Conservation (phyloP, 2,113 vertebrate species). For the Antigone vipio region DNA sequence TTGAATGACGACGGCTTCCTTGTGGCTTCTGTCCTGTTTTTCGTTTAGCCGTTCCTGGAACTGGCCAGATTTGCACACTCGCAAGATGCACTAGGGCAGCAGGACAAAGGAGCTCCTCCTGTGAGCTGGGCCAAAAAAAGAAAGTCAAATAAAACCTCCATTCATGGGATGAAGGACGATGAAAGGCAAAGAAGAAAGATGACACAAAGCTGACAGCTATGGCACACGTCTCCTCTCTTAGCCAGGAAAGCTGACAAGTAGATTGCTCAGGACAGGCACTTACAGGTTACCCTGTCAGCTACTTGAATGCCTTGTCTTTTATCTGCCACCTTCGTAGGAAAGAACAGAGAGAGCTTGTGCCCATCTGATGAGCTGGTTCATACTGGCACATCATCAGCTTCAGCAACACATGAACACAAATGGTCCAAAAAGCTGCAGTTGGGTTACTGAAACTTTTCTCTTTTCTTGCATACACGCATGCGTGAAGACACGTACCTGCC, state of each 20-base stretch:
- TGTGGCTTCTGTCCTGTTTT: neutral
- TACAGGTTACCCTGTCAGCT: constrained; percentile 72
- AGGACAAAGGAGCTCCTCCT: constrained; percentile 35
- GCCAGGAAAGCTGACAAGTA: constrained; percentile 79
- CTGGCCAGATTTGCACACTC: neutral
- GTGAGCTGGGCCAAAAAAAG: constrained; percentile 50
- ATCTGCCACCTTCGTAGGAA: constrained; percentile 71
- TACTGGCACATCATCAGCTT: constrained; percentile 62
- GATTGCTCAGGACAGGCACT: constrained; percentile 77
- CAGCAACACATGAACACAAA: neutral
- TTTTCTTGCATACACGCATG: neutral
- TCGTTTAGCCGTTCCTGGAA: neutral
- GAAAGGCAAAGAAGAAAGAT: constrained; percentile 82
- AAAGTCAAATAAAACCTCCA: constrained; percentile 69
- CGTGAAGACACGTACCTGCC: neutral
- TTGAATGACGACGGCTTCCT: neutral
- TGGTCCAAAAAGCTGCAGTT: neutral
- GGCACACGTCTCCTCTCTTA: constrained; percentile 75
- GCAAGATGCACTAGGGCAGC: neutral
- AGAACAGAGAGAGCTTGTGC: constrained; percentile 64
- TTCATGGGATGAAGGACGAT: constrained; percentile 79
- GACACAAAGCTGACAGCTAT: constrained; percentile 82
- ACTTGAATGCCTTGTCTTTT: constrained; percentile 75
- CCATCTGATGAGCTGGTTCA: constrained; percentile 62
- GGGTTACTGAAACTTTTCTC: neutral